phyloP scores from a whole-genome alignment of 2,113 vertebrate genomes.

The Odobenus rosmarus region DNA sequence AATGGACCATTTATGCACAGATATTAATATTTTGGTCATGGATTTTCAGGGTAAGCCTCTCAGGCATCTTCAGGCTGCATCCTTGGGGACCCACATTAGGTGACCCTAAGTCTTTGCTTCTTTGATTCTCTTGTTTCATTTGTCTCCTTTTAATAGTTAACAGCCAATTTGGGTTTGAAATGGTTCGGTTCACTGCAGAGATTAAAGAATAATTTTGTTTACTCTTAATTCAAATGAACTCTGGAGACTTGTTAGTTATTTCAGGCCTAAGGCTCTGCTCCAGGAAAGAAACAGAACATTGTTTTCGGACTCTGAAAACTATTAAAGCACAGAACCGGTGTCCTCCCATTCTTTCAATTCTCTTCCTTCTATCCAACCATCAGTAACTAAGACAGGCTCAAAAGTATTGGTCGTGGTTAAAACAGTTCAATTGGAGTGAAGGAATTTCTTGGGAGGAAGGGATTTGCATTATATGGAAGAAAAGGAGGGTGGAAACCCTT shows the following conservation, averaged over 20 bases:
- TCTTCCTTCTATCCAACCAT: background rate
- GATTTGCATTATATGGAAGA: background rate
- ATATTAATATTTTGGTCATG: background rate
- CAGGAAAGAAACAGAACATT: conserved; percentile 44
- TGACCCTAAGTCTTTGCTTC: conserved; percentile 14
- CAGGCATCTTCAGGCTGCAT: background rate
- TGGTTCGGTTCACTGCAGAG: conserved; percentile 52
- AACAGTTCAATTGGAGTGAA: background rate
- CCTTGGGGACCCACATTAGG: background rate
- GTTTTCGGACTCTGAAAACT: conserved; percentile 44
- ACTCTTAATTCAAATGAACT: conserved; percentile 71
- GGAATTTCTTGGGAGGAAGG: background rate
- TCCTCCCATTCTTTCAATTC: background rate
- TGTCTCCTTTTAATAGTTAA: conserved; percentile 57
- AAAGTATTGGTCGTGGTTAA: background rate
- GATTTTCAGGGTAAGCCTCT: background rate
- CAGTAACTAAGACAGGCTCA: background rate
- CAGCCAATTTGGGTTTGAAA: conserved; percentile 66
- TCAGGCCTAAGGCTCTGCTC: conserved; percentile 7
- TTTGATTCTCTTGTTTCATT: conserved; percentile 42
- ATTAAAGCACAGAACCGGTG: background rate
- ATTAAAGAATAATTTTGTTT: conserved; percentile 76
- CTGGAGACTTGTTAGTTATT: conserved; percentile 55
- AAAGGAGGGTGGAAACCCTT: background rate
- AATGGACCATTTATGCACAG: background rate